phyloP scores from a whole-genome alignment of 2,888 invertebrate species.

The Orgyia antiqua region DNA sequence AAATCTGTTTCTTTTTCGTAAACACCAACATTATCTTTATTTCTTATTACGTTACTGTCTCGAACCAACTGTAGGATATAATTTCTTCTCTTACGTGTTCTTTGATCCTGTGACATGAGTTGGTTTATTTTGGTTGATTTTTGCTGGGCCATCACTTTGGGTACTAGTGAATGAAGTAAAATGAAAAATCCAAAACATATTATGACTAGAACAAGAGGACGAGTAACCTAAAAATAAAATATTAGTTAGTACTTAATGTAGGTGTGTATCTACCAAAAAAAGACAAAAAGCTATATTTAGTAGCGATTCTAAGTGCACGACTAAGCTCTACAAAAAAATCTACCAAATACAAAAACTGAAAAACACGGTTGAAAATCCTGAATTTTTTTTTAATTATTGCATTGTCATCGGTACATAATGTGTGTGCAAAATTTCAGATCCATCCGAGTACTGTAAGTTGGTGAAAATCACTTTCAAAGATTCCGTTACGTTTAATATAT shows the following conservation, averaged over 20 bases:
- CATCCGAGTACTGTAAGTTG: too few relatives aligned
- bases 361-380: too few relatives aligned
- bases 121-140: conserved; percentile 42
- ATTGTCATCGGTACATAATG: too few relatives aligned
- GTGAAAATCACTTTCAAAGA: too few relatives aligned
- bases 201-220: conserved; percentile 33
- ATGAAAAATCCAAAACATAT: conserved; percentile 43
- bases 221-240: conserved; percentile 37
- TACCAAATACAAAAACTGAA: too few relatives aligned
- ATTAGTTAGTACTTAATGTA: not conserved
- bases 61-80: conserved; percentile 44
- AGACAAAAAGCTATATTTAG: not conserved
- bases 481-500: too few relatives aligned
- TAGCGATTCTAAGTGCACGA: not conserved
- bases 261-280: not conserved
- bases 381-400: too few relatives aligned
- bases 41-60: conserved; percentile 39
- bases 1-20: conserved; percentile 42
- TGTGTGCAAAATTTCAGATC: too few relatives aligned
- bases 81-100: conserved; percentile 51
- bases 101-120: conserved; percentile 48
- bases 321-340: too few relatives aligned
- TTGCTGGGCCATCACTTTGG: conserved; percentile 41
- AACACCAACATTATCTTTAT: conserved; percentile 34
- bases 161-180: conserved; percentile 40